phyloP scores from a whole-genome alignment of 2,888 invertebrate genomes.

The Drosophila barbarae region DNA sequence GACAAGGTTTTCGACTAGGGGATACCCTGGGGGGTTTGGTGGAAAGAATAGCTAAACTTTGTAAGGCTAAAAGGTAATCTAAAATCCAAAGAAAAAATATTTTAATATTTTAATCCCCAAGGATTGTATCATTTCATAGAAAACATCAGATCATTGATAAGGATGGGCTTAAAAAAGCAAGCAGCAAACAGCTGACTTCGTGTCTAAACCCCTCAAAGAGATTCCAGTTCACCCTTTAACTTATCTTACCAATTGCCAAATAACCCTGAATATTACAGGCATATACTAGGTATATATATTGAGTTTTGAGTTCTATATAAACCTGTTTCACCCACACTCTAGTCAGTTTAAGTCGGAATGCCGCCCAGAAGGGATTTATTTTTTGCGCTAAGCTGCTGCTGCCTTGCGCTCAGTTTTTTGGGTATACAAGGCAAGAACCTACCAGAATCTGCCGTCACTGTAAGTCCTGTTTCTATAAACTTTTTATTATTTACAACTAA shows the following conservation, averaged over 20 bases:
- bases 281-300: constrained; percentile 4
- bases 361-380: constrained; percentile 37
- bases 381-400: constrained; percentile 29
- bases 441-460: constrained; percentile 17
- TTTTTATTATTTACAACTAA: rapidly evolving
- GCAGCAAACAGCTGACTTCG: no score
- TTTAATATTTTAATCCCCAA: no score
- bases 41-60: background rate
- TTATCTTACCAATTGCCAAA: background rate
- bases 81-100: no score
- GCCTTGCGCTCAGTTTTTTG: constrained; percentile 25
- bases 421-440: constrained; percentile 26
- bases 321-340: constrained; percentile 1
- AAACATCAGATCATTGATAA: no score
- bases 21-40: background rate
- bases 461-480: background rate
- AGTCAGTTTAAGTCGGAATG: constrained; percentile 53
- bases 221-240: background rate
- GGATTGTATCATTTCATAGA: background rate
- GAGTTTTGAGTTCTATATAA: constrained; percentile 51
- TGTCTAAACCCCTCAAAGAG: background rate
- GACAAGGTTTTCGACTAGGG: background rate
- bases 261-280: constrained; percentile 7
- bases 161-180: no score
- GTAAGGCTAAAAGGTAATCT: background rate